Conservation (phyloP, 2,113 vertebrate genomes). For the Galeopterus variegatus region DNA sequence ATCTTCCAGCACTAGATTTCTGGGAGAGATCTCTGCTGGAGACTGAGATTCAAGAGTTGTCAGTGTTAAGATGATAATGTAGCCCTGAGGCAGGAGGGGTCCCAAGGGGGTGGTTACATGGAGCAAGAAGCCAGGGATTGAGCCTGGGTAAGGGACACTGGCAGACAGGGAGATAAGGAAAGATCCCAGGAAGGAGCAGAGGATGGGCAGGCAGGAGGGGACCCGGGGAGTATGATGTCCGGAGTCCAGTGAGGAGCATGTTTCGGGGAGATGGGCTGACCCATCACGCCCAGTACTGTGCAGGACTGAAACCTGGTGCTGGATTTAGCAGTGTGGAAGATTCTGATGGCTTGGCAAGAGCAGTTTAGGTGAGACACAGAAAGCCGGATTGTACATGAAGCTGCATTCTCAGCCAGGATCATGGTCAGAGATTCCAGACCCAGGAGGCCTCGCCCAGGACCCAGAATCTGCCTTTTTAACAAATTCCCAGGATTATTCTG, state of each 20-base stretch:
- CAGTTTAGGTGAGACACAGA: no score
- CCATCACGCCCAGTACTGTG: accelerated
- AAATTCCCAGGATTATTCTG: accelerated
- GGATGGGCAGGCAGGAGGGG: accelerated
- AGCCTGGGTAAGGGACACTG: accelerated
- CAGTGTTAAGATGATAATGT: not conserved
- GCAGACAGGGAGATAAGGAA: not conserved
- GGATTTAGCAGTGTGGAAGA: not conserved
- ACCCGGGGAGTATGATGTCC: not conserved
- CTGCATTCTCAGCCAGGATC: not conserved
- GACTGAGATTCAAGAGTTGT: not conserved
- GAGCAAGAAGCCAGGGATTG: not conserved
- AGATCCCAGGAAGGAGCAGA: not conserved
- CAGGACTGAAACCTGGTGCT: not conserved
- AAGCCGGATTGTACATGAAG: not conserved
- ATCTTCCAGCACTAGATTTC: not conserved
- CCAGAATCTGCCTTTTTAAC: not conserved
- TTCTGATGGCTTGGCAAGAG: no score
- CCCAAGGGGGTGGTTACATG: not conserved
- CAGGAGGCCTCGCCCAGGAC: accelerated
- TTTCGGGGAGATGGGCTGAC: no score
- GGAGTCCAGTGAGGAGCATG: no score
- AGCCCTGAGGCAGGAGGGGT: no score
- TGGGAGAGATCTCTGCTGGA: not conserved
- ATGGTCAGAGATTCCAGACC: not conserved